Percentiles rank a stretch among this genome's conserved stretches.
Conservation (phyloP, 53 echinoderm and acorn worm species). For the Echinometra lucunter region DNA sequence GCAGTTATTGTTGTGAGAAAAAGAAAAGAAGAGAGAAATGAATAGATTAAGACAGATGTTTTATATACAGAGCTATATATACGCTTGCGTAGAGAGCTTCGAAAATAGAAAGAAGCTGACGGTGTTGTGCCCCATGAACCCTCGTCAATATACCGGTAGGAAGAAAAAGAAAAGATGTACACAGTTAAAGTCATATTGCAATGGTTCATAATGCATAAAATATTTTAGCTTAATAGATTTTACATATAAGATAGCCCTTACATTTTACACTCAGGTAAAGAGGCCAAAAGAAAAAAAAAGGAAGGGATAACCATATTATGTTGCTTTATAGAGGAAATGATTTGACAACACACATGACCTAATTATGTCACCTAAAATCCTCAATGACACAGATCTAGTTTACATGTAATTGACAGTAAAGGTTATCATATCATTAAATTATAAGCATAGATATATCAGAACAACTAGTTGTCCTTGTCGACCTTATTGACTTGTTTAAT, state of each 20-base stretch:
- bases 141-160: too few relatives aligned
- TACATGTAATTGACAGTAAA: neutral
- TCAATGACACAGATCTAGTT: neutral
- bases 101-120: neutral
- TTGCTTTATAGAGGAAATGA: too few relatives aligned
- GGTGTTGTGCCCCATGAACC: neutral
- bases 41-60: neutral
- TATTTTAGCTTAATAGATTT: too few relatives aligned
- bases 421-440: neutral
- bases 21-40: too few relatives aligned
- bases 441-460: neutral
- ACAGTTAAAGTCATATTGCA: too few relatives aligned
- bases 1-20: neutral
- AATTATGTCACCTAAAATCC: neutral
- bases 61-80: neutral
- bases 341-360: neutral
- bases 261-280: too few relatives aligned
- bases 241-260: too few relatives aligned
- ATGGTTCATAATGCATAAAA: too few relatives aligned
- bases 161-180: too few relatives aligned
- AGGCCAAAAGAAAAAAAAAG: too few relatives aligned
- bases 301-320: too few relatives aligned
- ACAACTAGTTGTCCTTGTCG: neutral
- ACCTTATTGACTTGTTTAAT: neutral
- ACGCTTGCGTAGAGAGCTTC: neutral